Percentiles rank a stretch among this genome's conserved stretches.
Evolutionary conservation across 1,140 invertebrate genomes (phyloP).

Genomic region (Proctacanthus coquilletti): DNA sequence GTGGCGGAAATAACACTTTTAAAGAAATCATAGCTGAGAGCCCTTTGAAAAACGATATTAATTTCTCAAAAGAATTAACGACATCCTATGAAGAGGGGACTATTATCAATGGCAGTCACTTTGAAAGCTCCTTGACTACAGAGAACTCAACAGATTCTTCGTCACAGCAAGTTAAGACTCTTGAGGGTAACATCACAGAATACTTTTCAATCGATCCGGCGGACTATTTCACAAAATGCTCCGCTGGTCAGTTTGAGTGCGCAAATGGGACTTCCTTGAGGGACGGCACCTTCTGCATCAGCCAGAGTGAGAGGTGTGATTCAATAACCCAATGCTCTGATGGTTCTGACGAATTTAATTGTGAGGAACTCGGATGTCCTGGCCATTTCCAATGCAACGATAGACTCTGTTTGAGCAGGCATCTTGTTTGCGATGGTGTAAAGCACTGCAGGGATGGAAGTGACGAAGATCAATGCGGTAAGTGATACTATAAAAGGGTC

Average conservation of each 20-base stretch:
- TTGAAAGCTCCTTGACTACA: too few species aligned
- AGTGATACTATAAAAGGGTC: conserved; percentile 17
- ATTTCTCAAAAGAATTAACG: too few species aligned
- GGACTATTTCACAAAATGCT: conserved; percentile 35
- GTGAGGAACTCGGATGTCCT: conserved; percentile 37
- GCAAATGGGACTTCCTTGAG: conserved; percentile 38
- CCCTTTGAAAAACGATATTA: too few species aligned
- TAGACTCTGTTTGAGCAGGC: conserved; percentile 52
- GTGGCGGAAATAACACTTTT: too few species aligned
- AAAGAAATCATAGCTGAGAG: too few species aligned
- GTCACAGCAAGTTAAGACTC: too few species aligned
- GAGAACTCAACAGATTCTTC: too few species aligned
- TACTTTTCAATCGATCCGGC: conserved; percentile 1
- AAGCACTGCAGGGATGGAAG: conserved; percentile 50
- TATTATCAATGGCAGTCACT: too few species aligned
- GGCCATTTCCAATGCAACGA: conserved; percentile 48
- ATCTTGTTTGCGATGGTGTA: conserved; percentile 54
- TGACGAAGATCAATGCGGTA: conserved; percentile 50
- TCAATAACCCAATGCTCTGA: conserved; percentile 46
- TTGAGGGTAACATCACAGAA: too few species aligned
- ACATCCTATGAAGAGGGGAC: too few species aligned
- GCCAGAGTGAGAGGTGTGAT: conserved; percentile 39
- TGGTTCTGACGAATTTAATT: conserved; percentile 45
- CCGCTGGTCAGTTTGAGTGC: conserved; percentile 43
- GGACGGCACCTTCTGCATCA: conserved; percentile 41